Percentiles rank a stretch among this genome's conserved stretches.
These are phyloP conservation scores for Marcusenius ussheri DNA, from an alignment of 2,113 vertebrate genomes.

Conservation along the genomic window DNA sequence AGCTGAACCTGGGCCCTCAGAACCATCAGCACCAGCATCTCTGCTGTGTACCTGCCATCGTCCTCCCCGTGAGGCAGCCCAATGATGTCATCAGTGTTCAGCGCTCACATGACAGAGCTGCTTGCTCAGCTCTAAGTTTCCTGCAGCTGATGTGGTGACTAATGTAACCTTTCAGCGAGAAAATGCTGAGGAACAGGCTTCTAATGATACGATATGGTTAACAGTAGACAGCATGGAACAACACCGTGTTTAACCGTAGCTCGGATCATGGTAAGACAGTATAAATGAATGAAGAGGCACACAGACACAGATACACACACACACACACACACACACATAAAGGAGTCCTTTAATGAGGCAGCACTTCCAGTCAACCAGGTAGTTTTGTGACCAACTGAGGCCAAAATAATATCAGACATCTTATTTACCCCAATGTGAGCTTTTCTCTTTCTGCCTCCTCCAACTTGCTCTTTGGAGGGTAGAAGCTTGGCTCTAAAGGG, in stretches of 20 bases:
- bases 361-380: background rate
- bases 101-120: background rate
- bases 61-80: background rate
- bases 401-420: background rate
- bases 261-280: background rate
- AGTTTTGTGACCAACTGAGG: background rate
- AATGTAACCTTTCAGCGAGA: background rate
- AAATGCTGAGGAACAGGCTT: background rate
- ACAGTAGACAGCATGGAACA: background rate
- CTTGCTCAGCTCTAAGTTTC: background rate
- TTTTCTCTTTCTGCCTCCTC: fast-evolving
- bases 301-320: background rate
- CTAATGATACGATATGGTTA: background rate
- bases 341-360: background rate
- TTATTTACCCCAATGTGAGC: background rate
- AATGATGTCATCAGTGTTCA: background rate
- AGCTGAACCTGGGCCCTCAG: background rate
- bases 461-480: background rate
- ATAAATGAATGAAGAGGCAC: background rate
- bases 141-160: background rate
- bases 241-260: background rate
- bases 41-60: background rate
- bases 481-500: background rate
- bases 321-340: background rate
- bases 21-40: background rate